Evolutionary conservation across 2,113 vertebrate species (phyloP).

Genomic region (Dromaius novaehollandiae): DNA sequence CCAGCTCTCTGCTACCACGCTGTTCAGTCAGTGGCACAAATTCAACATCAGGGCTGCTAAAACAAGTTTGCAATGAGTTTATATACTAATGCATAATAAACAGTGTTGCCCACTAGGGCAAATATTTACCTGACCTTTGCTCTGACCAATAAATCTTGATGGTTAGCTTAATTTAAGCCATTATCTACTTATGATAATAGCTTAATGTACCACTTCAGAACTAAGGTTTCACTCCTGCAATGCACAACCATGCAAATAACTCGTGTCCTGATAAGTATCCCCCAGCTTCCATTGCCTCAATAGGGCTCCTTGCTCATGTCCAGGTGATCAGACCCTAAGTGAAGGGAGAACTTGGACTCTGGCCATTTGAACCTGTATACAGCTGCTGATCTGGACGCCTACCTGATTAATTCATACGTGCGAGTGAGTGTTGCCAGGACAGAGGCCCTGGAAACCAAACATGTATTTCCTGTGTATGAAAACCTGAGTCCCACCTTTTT

Average conservation of each 20-base stretch:
- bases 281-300: background rate
- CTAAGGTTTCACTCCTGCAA: background rate
- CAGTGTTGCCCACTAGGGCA: background rate
- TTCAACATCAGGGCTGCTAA: background rate
- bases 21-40: background rate
- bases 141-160: background rate
- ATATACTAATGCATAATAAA: background rate
- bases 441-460: background rate
- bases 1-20: background rate
- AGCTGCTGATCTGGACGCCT: background rate
- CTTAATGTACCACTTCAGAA: background rate
- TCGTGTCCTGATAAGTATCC: background rate
- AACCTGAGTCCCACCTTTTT: background rate
- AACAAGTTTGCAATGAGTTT: background rate
- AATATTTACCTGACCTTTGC: constrained; percentile 29
- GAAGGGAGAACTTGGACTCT: background rate
- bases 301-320: background rate
- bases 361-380: background rate
- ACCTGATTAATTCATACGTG: background rate
- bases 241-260: background rate
- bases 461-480: background rate
- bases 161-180: constrained; percentile 15
- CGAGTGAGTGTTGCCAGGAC: background rate
- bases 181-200: background rate
- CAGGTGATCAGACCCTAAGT: background rate